Percentiles rank a stretch among this genome's conserved stretches.
Conservation (phyloP, 1,140 invertebrate genomes). For the Eurosta solidaginis region DNA sequence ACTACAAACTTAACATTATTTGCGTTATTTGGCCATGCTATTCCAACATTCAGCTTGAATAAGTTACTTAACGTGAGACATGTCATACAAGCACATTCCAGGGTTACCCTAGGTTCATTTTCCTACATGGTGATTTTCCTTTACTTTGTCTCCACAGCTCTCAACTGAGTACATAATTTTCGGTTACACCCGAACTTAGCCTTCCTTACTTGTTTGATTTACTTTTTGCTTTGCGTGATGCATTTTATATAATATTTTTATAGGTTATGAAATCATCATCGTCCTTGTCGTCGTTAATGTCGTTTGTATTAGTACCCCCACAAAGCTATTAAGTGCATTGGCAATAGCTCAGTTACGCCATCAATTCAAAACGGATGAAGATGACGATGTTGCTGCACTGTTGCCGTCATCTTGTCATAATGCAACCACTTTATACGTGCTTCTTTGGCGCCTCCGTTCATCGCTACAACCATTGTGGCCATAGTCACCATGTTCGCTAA, state of each 20-base stretch:
- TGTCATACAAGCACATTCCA: too few species aligned
- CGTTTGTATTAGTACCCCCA: neutral
- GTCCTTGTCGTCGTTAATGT: neutral
- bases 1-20: too few species aligned
- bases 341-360: neutral
- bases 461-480: too few species aligned
- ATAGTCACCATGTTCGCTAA: neutral
- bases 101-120: too few species aligned
- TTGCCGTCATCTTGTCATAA: neutral
- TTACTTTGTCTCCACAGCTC: too few species aligned
- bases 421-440: neutral
- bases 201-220: too few species aligned
- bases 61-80: too few species aligned
- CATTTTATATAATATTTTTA: slow-evolving; percentile 9
- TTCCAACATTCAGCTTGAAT: too few species aligned
- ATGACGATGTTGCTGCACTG: neutral
- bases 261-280: slow-evolving; percentile 33
- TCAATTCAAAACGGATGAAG: slow-evolving; percentile 1
- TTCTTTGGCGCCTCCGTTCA: neutral
- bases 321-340: neutral
- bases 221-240: neutral
- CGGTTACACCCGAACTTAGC: too few species aligned
- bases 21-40: too few species aligned
- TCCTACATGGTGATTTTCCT: too few species aligned
- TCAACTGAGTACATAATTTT: too few species aligned